Evolutionary conservation across 1,140 invertebrate species (phyloP), one percentile per base, ranked within the genome.

Genomic region (Caenorhabditis brenneri): DNA sequence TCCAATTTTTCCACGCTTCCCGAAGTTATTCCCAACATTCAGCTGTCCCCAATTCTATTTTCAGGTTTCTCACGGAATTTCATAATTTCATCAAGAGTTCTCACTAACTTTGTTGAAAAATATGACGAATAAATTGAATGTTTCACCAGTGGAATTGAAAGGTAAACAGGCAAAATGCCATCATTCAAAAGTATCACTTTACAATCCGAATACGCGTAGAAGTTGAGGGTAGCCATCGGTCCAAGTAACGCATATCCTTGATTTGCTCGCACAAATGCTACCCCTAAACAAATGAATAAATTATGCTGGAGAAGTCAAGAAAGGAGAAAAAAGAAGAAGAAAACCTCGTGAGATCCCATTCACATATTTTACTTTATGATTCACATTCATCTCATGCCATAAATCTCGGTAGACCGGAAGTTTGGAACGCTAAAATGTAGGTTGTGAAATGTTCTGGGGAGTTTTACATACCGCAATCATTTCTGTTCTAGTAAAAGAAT

Each of bases 361-460:
- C 31, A 84, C 81, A 31, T 86, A 87, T 53, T 53, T 65, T 10
- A 86, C 84, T 27, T 69, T 65, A 29, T 86, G 42, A 46, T 87
- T 87, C n/a, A 86, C 79, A 16, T 19, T 78, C 65, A 87, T 87
- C n/a, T 87, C 86, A 22, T 86, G 53, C 86, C 86, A 87, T 24
- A 87, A 55, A 39, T 86, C 86, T 33, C 80, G 29, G 48, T 87
- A 87, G 15, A 81, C 74, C 1, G 49, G 80, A 1, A 86, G 46
- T 58, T 87, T 81, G 19, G 85, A 86, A 2, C 85, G 29, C 86
- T 87, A 46, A 46, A 86, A 78, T 1, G 24, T 0, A 0, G 7
- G 9, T 29, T 55, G 24, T 55, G 5, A 27, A 29, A 27, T 0
- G 24, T 2, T 9, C 27, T 24, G 12, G n/a, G 27, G 19, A 36